Conservation (phyloP, 2,797 vertebrate genomes). For the Pangasius larnaudii region DNA sequence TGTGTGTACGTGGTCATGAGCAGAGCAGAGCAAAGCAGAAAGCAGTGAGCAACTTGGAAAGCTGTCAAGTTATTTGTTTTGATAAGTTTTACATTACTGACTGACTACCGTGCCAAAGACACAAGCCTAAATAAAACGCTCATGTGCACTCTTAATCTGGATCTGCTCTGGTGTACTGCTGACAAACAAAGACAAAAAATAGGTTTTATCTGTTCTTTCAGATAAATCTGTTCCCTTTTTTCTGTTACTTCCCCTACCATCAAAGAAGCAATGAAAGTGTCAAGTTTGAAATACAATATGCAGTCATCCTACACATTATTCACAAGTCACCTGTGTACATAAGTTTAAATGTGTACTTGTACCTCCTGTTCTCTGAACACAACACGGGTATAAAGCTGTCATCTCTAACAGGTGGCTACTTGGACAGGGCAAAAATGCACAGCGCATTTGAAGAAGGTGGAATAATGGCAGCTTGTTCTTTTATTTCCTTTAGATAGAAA, state of each 20-base stretch:
- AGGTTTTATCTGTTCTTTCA: neutral
- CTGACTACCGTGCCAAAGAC: neutral
- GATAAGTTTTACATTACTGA: neutral
- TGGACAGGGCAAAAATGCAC: neutral
- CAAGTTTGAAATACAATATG: neutral
- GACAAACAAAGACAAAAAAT: neutral
- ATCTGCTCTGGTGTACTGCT: neutral
- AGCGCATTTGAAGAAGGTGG: neutral
- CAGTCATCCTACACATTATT: neutral
- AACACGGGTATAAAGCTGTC: neutral
- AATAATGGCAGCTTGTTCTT: neutral
- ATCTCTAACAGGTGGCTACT: neutral
- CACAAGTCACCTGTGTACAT: neutral
- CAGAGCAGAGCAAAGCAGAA: neutral
- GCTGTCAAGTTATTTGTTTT: conserved; percentile 10
- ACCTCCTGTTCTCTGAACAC: neutral
- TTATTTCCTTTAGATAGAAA: neutral
- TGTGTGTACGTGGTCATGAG: neutral
- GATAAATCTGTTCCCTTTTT: neutral
- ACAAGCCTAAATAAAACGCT: conserved; percentile 5
- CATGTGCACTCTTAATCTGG: neutral
- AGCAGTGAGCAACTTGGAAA: neutral
- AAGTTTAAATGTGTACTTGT: neutral
- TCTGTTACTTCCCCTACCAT: neutral
- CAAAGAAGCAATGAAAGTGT: neutral